These are phyloP conservation scores for Megaustenia siamemsis DNA, from an alignment of 2,888 invertebrate species.

Conservation along the genomic window DNA sequence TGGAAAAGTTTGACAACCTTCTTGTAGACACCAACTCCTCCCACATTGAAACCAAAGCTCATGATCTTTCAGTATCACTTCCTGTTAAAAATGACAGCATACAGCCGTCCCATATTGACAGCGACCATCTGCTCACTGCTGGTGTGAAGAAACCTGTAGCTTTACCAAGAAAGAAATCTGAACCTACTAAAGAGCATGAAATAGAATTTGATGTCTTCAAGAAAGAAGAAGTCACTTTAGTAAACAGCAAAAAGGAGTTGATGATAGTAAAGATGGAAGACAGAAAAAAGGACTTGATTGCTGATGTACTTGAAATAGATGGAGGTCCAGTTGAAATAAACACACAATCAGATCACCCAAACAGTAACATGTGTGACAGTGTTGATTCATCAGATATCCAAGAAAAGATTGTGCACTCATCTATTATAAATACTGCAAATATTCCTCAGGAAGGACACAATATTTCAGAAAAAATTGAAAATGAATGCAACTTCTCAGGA, in stretches of 20 bases:
- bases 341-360: neutral
- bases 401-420: neutral
- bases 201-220: neutral
- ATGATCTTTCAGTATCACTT: conserved; percentile 22
- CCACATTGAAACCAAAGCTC: conserved; percentile 5
- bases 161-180: conserved; percentile 13
- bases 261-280: neutral
- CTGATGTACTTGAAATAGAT: neutral
- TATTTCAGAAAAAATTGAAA: neutral
- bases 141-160: conserved; percentile 9
- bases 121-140: neutral
- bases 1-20: conserved; percentile 55
- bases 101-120: neutral
- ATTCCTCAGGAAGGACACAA: neutral
- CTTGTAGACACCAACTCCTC: conserved; percentile 28
- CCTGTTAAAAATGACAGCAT: conserved; percentile 12
- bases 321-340: neutral
- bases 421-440: neutral
- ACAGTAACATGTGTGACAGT: neutral
- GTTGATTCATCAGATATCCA: neutral
- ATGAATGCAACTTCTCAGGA: neutral
- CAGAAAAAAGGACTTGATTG: neutral
- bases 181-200: conserved; percentile 6
- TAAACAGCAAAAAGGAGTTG: neutral
- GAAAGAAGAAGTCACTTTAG: neutral